Percentiles rank a stretch among this genome's conserved stretches.
Evolutionary conservation across 2,888 invertebrate species (phyloP).

Genomic region (Sphaerolaimus hirsutus): DNA sequence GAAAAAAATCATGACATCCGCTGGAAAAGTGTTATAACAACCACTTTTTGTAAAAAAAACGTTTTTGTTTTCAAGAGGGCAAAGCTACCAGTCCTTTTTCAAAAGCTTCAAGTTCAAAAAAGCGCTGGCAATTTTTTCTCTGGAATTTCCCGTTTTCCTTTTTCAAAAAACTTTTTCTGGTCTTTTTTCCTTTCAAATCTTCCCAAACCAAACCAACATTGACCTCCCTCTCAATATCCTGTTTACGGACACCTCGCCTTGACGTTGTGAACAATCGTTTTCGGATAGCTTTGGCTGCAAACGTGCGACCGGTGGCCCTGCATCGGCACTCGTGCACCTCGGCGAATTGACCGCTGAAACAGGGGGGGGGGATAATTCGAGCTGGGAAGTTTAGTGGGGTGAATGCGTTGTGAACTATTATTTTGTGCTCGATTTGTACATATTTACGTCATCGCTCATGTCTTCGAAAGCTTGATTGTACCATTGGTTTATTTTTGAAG

Average conservation of each 20-base stretch:
- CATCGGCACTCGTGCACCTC: slow-evolving; percentile 37
- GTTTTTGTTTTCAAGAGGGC: no score
- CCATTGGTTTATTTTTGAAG: no score
- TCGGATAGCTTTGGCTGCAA: slow-evolving; percentile 42
- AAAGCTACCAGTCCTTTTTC: no score
- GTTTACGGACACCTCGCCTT: slow-evolving; percentile 35
- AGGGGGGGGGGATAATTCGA: no score
- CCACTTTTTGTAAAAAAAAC: not conserved
- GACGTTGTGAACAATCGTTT: slow-evolving; percentile 34
- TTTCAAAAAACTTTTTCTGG: no score
- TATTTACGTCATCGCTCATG: not conserved
- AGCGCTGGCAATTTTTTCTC: no score
- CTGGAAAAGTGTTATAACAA: not conserved
- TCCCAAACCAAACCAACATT: not conserved
- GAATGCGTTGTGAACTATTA: not conserved
- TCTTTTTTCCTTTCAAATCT: not conserved
- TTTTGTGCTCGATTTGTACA: not conserved
- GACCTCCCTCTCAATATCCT: slow-evolving; percentile 38
- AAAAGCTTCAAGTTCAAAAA: no score
- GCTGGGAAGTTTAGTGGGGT: not conserved
- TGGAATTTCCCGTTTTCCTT: no score
- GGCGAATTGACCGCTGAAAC: slow-evolving; percentile 41
- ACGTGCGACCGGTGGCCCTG: slow-evolving; percentile 33
- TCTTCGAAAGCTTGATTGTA: no score
- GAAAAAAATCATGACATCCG: not conserved